A percentile compares a stretch with the other conserved stretches of the same genome.
phyloP scores from a whole-genome alignment of 1,140 invertebrate genomes.

The Antheraea pernyi region DNA sequence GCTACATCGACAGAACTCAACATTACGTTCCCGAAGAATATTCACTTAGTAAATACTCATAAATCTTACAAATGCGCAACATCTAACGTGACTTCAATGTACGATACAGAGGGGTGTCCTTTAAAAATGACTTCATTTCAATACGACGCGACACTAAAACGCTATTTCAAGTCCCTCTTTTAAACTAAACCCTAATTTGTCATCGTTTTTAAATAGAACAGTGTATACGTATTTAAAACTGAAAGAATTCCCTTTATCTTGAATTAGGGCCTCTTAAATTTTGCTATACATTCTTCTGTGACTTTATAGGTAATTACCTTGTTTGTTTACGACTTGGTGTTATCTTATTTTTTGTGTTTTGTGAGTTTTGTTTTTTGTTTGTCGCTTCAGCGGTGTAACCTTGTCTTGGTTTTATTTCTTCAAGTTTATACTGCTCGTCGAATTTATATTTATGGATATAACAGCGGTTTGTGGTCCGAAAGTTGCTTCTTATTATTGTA shows the following conservation, averaged over 20 bases:
- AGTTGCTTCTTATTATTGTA: too few relatives aligned
- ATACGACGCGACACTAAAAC: not conserved
- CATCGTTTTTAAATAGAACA: not conserved
- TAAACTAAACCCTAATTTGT: slow-evolving; percentile 4
- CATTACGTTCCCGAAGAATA: too few relatives aligned
- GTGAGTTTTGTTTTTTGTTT: not conserved
- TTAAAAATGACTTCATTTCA: slow-evolving; percentile 1
- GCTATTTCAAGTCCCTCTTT: not conserved
- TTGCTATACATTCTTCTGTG: not conserved
- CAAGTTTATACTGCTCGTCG: not conserved
- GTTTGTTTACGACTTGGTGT: slow-evolving; percentile 2
- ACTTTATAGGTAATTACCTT: slow-evolving; percentile 2
- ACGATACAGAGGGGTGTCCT: not conserved
- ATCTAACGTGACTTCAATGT: not conserved
- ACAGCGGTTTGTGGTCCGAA: not conserved
- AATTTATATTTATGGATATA: not conserved
- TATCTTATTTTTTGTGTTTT: not conserved
- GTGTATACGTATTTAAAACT: not conserved
- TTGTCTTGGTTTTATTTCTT: slow-evolving; percentile 1
- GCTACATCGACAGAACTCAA: too few relatives aligned
- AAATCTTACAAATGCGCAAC: not conserved
- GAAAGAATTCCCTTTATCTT: not conserved
- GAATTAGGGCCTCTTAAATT: not conserved
- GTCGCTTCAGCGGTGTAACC: not conserved
- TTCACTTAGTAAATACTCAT: not conserved